Conservation (phyloP, 2,797 vertebrate genomes). For the Danio kyathit region DNA sequence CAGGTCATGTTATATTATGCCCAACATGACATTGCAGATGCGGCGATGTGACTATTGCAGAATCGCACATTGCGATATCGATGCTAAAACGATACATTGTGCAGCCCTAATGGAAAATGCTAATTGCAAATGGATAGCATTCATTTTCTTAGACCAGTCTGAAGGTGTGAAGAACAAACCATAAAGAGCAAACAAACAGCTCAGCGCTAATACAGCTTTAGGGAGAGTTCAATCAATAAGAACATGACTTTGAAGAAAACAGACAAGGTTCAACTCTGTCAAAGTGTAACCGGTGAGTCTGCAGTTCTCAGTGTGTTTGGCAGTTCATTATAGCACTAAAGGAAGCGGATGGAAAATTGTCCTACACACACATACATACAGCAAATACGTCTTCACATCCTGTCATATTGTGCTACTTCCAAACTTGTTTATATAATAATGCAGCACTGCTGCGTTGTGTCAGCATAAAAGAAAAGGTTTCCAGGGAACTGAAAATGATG, state of each 20-base stretch:
- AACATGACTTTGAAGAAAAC: not conserved
- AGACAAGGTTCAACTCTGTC: conserved; percentile 22
- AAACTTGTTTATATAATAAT: conserved; percentile 1
- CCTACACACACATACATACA: conserved; percentile 3
- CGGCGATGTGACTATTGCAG: too few species aligned
- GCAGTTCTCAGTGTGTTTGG: conserved; percentile 4
- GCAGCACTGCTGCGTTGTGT: not conserved
- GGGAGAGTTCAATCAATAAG: conserved; percentile 7
- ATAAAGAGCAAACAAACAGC: not conserved
- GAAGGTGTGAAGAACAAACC: not conserved
- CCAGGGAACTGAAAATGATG: not conserved
- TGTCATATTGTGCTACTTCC: not conserved
- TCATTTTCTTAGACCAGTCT: not conserved
- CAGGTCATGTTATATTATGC: too few species aligned
- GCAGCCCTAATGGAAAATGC: not conserved
- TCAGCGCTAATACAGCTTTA: conserved; percentile 43
- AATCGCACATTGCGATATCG: too few species aligned
- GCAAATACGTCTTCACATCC: not conserved
- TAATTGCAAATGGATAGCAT: not conserved
- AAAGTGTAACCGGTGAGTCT: conserved; percentile 34
- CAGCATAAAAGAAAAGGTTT: conserved; percentile 24
- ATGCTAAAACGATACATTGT: too few species aligned
- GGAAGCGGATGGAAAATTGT: not conserved
- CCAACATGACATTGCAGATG: too few species aligned
- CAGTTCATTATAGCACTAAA: conserved; percentile 10